Percentiles rank a stretch among this genome's conserved stretches.
Evolutionary conservation across 2,888 invertebrate species (phyloP).

Genomic region (Pecten maximus): DNA sequence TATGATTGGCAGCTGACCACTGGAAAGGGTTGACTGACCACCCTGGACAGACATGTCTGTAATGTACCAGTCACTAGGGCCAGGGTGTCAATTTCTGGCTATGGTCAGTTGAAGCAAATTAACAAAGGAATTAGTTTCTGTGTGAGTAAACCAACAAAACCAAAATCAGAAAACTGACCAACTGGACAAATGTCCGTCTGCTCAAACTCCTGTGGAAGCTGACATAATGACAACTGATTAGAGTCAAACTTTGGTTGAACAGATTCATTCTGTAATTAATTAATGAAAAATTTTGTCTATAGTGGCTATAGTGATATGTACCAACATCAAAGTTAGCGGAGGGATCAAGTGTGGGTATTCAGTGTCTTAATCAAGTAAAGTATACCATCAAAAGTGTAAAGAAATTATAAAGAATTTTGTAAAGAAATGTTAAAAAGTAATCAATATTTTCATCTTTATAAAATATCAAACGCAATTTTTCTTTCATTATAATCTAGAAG

Average conservation of each 20-base stretch:
- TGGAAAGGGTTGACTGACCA: not conserved
- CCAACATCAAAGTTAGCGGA: too few species aligned
- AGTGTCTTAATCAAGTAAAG: too few species aligned
- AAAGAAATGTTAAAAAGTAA: too few species aligned
- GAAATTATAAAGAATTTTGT: too few species aligned
- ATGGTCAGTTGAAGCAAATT: not conserved
- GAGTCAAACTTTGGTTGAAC: not conserved
- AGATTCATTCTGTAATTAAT: not conserved
- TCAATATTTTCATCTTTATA: too few species aligned
- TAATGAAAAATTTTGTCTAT: too few species aligned
- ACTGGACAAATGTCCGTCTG: not conserved
- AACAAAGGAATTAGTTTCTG: conserved; percentile 24
- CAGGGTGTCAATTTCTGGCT: not conserved
- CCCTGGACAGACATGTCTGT: not conserved
- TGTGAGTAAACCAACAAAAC: not conserved
- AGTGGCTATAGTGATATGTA: too few species aligned
- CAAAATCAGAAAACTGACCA: not conserved
- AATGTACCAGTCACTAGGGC: not conserved
- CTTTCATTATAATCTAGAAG: too few species aligned
- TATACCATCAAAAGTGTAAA: too few species aligned
- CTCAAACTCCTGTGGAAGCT: not conserved
- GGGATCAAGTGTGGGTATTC: too few species aligned
- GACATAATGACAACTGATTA: not conserved
- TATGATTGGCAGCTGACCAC: conserved; percentile 10
- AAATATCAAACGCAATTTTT: too few species aligned